Percentiles rank a stretch among this genome's conserved stretches.
phyloP scores from a whole-genome alignment of 2,888 invertebrate species.

The Celastrina argiolus region DNA sequence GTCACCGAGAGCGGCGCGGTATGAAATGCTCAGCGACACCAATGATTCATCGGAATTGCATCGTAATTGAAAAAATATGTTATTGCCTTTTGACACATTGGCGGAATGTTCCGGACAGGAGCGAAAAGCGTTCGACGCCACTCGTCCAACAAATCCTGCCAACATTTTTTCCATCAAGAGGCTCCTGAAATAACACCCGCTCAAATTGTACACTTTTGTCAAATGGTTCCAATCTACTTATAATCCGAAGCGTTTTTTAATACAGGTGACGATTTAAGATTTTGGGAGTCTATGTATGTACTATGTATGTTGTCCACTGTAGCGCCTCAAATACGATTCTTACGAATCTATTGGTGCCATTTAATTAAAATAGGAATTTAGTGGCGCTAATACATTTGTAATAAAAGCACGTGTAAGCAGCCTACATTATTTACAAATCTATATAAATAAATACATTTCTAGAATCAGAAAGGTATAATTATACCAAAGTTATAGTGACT shows the following conservation, averaged over 20 bases:
- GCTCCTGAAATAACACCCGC: neutral
- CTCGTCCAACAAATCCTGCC: conserved; percentile 2
- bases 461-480: too few relatives aligned
- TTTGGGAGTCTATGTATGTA: too few relatives aligned
- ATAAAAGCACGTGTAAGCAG: too few relatives aligned
- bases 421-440: too few relatives aligned
- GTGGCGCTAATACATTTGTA: too few relatives aligned
- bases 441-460: too few relatives aligned
- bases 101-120: conserved; percentile 42
- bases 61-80: conserved; percentile 74
- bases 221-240: neutral
- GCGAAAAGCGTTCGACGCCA: conserved; percentile 27
- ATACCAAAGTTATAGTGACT: too few relatives aligned
- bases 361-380: too few relatives aligned
- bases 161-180: conserved; percentile 15
- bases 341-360: too few relatives aligned
- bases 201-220: neutral
- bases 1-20: conserved; percentile 48
- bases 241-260: neutral
- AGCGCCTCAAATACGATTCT: too few relatives aligned
- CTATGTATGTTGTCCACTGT: too few relatives aligned
- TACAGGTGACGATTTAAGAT: too few relatives aligned
- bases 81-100: conserved; percentile 70
- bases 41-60: conserved; percentile 73
- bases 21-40: conserved; percentile 55